phyloP scores from a whole-genome alignment of 2,797 vertebrate genomes.

The Mareca penelope region DNA sequence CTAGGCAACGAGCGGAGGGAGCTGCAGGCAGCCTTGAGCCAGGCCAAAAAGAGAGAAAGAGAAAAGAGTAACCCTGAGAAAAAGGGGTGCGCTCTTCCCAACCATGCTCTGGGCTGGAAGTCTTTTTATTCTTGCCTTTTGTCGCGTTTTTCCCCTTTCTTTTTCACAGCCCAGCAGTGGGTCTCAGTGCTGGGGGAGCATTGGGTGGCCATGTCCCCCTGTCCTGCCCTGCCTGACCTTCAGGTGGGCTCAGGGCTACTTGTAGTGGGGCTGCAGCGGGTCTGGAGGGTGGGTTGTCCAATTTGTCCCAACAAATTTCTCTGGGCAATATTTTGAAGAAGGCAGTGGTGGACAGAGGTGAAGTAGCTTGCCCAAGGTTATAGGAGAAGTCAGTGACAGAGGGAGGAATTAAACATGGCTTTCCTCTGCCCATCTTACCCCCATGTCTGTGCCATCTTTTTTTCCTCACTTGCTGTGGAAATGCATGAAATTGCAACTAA shows the following conservation, averaged over 20 bases:
- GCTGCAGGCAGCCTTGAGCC: not conserved
- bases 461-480: not conserved
- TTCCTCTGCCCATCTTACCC: not conserved
- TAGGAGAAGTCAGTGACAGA: not conserved
- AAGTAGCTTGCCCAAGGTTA: not conserved
- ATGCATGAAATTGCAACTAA: not conserved
- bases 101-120: conserved; percentile 25
- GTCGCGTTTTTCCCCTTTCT: conserved; percentile 9
- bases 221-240: not conserved
- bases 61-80: conserved; percentile 10
- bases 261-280: not conserved
- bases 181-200: rapidly evolving
- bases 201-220: not conserved
- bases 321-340: not conserved
- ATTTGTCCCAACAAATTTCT: not conserved
- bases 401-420: not conserved
- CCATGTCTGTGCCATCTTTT: not conserved
- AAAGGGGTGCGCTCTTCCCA: not conserved
- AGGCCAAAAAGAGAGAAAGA: not conserved
- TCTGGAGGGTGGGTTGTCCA: not conserved
- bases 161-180: not conserved
- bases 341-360: not conserved
- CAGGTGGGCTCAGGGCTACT: not conserved
- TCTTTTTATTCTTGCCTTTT: conserved; percentile 5
- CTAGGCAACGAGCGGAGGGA: conserved; percentile 63